A percentile compares a stretch with the other conserved stretches of the same genome.
Conservation (phyloP, 2,797 vertebrate genomes). For the Thalassophryne amazonica region DNA sequence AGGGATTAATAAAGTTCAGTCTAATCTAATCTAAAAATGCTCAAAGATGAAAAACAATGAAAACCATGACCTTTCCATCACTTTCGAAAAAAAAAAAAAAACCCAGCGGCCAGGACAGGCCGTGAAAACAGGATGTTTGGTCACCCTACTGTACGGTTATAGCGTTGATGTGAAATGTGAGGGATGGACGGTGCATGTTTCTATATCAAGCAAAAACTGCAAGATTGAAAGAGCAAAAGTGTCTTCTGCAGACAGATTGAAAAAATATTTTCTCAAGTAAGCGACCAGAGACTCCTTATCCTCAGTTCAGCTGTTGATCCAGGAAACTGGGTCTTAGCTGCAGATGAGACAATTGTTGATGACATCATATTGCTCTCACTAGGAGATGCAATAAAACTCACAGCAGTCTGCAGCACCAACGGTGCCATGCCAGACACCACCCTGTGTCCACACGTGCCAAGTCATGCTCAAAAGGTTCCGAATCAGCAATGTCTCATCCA, state of each 20-base stretch:
- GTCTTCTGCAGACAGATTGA: no score
- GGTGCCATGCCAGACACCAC: slow-evolving; percentile 9
- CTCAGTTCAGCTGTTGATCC: slow-evolving; percentile 49
- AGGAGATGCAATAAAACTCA: slow-evolving; percentile 59
- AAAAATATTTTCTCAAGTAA: slow-evolving; percentile 28
- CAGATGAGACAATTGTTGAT: slow-evolving; percentile 62
- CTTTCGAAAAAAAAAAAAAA: no score
- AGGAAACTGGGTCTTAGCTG: slow-evolving; percentile 54
- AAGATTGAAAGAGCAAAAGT: not conserved
- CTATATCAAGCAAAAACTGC: slow-evolving; percentile 12
- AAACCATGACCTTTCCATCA: no score
- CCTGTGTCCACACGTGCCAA: slow-evolving; percentile 33
- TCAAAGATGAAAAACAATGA: no score
- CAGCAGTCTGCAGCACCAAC: slow-evolving; percentile 18
- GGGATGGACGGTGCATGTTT: not conserved
- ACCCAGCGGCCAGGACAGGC: no score
- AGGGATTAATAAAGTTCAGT: no score
- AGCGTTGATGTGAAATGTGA: slow-evolving; percentile 7
- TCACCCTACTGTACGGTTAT: no score
- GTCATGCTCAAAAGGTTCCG: slow-evolving; percentile 7
- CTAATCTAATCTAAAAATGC: no score
- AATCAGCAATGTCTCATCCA: no score
- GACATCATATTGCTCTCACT: slow-evolving; percentile 56
- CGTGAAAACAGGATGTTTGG: no score
- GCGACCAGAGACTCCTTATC: slow-evolving; percentile 51